These are phyloP conservation scores for Vanessa cardui DNA, from an alignment of 2,888 invertebrate species.

Conservation along the genomic window DNA sequence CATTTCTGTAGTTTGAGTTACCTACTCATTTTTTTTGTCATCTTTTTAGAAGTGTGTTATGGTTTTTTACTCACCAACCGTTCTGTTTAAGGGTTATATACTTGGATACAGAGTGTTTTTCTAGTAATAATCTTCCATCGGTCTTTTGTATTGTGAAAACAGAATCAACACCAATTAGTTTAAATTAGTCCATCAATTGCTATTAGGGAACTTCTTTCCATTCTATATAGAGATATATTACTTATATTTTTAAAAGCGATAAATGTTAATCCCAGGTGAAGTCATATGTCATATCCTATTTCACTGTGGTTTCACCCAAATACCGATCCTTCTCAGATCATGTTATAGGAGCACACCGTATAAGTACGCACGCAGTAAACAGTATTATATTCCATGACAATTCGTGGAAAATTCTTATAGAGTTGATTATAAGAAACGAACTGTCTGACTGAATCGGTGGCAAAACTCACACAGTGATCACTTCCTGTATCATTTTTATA, in stretches of 20 bases:
- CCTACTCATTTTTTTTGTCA: no score
- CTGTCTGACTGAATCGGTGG: no score
- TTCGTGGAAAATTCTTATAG: constrained; percentile 8
- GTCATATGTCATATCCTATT: constrained; percentile 10
- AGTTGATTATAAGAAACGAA: constrained; percentile 13
- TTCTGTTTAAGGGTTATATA: no score
- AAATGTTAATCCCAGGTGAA: background rate
- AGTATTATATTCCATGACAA: constrained; percentile 12
- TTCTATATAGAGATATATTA: background rate
- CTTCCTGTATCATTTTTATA: background rate
- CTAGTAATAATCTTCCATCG: no score
- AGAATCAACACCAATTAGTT: no score
- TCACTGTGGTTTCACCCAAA: constrained; percentile 26
- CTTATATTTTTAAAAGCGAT: background rate
- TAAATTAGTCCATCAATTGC: no score
- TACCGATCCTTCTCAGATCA: constrained; percentile 22
- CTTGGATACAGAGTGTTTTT: no score
- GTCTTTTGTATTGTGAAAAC: no score
- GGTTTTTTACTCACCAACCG: no score
- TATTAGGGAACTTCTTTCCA: no score
- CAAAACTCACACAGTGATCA: constrained; percentile 13
- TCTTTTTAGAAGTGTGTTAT: no score
- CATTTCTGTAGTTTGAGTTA: no score
- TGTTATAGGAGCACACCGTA: constrained; percentile 7
- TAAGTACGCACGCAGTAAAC: constrained; percentile 19